These are phyloP conservation scores for Mustela nigripes DNA, from an alignment of 2,113 vertebrate species.

Conservation along the genomic window DNA sequence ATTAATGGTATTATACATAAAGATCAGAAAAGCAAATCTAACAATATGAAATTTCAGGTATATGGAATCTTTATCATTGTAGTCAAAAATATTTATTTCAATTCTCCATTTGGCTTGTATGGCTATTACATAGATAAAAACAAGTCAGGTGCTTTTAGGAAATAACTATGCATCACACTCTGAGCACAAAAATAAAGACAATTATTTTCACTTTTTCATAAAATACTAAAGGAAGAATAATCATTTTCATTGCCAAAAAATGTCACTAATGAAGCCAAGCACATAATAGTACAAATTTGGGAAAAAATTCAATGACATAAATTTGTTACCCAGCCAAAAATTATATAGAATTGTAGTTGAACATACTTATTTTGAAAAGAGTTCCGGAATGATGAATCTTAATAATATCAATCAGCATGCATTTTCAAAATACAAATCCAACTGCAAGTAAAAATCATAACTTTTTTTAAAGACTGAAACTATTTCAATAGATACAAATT, in stretches of 20 bases:
- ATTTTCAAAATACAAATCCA: constrained; percentile 83
- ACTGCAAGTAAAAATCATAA: constrained; percentile 80
- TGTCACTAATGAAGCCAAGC: constrained; percentile 54
- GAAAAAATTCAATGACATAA: constrained; percentile 61
- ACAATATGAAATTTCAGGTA: background rate
- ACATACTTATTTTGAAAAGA: constrained; percentile 71
- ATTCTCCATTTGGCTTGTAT: background rate
- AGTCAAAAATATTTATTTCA: background rate
- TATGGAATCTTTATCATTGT: background rate
- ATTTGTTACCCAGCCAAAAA: constrained; percentile 75
- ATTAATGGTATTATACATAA: background rate
- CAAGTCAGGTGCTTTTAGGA: constrained; percentile 8
- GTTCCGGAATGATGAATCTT: constrained; percentile 81
- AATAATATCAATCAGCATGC: constrained; percentile 81
- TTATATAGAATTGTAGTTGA: constrained; percentile 62
- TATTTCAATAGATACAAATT: constrained; percentile 85
- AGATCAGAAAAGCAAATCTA: background rate
- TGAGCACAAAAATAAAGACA: constrained; percentile 56
- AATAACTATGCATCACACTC: background rate
- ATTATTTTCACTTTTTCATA: constrained; percentile 58
- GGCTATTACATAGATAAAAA: background rate
- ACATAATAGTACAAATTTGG: constrained; percentile 63
- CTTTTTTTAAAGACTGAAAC: constrained; percentile 71
- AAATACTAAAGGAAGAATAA: constrained; percentile 69
- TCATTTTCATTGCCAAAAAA: constrained; percentile 65